These are phyloP conservation scores for Fregata magnificens DNA, from an alignment of 2,113 vertebrate species.

Conservation along the genomic window DNA sequence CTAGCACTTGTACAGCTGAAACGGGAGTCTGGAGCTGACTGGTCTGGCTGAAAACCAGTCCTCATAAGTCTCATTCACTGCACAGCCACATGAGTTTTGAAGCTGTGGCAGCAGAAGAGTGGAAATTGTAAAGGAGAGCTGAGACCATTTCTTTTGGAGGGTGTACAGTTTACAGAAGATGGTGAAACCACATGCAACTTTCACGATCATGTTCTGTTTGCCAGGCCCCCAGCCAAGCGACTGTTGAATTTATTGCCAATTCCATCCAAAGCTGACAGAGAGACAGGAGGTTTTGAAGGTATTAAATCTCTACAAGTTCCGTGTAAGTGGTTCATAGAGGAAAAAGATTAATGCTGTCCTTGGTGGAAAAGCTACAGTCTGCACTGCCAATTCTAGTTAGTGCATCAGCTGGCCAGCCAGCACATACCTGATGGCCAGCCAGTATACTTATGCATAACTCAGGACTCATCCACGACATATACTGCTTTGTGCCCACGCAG, in stretches of 20 bases:
- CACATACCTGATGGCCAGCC: neutral
- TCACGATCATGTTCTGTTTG: neutral
- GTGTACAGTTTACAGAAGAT: neutral
- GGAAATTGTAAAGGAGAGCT: neutral
- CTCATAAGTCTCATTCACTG: neutral
- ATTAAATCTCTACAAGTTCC: neutral
- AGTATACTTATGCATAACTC: too few species aligned
- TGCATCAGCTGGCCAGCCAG: neutral
- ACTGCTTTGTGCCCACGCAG: neutral
- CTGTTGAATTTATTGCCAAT: neutral
- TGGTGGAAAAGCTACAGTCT: neutral
- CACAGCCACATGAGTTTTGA: neutral
- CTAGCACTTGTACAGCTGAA: neutral
- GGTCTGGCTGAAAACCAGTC: neutral
- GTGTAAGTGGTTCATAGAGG: neutral
- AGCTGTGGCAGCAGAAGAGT: neutral
- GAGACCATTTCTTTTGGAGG: neutral
- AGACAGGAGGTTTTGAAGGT: neutral
- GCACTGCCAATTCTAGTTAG: neutral
- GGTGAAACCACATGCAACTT: neutral
- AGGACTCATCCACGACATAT: accelerated
- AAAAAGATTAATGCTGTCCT: neutral
- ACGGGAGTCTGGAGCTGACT: neutral
- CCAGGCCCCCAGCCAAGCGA: neutral
- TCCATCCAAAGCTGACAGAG: neutral